phyloP scores from a whole-genome alignment of 2,797 vertebrate species.

The Girardinus metallicus region DNA sequence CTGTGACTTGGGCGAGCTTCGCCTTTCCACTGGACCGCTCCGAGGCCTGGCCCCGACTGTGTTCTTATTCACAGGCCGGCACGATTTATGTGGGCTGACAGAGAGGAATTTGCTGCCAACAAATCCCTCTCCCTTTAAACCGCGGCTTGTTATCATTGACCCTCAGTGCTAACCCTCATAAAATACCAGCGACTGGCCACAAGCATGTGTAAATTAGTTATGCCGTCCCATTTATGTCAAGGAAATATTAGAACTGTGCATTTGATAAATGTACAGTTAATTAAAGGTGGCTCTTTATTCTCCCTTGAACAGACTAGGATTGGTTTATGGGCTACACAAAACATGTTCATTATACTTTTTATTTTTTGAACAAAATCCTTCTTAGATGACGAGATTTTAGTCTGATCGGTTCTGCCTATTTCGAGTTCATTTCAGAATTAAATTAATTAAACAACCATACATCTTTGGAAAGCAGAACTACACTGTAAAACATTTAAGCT shows the following conservation, averaged over 20 bases:
- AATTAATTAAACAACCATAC: too few relatives aligned
- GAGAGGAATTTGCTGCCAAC: constrained; percentile 80
- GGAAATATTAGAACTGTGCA: constrained; percentile 49
- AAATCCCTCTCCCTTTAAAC: constrained; percentile 74
- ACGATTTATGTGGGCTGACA: constrained; percentile 82
- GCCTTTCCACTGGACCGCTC: constrained; percentile 36
- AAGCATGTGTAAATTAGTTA: constrained; percentile 68
- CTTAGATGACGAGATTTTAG: too few relatives aligned
- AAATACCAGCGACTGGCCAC: constrained; percentile 66
- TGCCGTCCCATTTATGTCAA: constrained; percentile 54
- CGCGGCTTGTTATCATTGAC: constrained; percentile 79
- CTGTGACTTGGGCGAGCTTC: constrained; percentile 44
- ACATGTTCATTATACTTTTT: too few relatives aligned
- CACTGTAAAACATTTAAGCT: too few relatives aligned
- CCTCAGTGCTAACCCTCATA: constrained; percentile 68
- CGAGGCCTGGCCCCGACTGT: constrained; percentile 53
- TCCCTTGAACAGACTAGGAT: too few relatives aligned
- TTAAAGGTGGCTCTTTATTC: neutral
- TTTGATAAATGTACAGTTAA: constrained; percentile 30
- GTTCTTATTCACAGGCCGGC: constrained; percentile 67
- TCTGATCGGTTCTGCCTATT: too few relatives aligned
- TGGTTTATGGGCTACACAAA: too few relatives aligned
- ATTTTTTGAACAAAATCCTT: too few relatives aligned
- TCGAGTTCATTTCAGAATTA: too few relatives aligned
- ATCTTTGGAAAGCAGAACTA: too few relatives aligned